Conservation (phyloP, 2,797 vertebrate genomes). For the Phrynocephalus guinanensis region DNA sequence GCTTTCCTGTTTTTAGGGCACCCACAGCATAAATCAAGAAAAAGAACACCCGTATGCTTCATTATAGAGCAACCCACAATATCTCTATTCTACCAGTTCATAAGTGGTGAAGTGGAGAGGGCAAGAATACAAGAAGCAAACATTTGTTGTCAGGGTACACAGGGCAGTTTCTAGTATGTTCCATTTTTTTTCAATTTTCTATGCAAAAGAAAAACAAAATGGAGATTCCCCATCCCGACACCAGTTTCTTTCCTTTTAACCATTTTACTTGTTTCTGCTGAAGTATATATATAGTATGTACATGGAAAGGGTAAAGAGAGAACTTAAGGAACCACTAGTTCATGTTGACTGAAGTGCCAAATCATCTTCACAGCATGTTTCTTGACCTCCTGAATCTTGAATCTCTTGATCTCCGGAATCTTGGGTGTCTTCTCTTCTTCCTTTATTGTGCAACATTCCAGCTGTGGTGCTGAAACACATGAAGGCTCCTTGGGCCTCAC, state of each 20-base stretch:
- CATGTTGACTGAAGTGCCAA: background rate
- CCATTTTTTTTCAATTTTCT: constrained; percentile 66
- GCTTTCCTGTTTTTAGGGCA: background rate
- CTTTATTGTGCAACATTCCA: background rate
- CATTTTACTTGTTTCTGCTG: background rate
- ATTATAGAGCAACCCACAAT: constrained; percentile 1
- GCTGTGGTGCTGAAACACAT: background rate
- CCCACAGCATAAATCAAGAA: background rate
- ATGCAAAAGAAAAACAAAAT: constrained; percentile 53
- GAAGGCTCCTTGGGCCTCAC: no score
- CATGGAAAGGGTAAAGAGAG: background rate
- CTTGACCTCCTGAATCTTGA: background rate
- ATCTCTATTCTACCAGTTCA: background rate
- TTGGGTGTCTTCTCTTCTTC: background rate
- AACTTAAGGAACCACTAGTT: background rate
- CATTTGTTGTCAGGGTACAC: constrained; percentile 5
- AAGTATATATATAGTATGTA: no score
- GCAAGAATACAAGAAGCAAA: background rate
- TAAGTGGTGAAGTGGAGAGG: background rate
- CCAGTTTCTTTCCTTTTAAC: constrained; percentile 69
- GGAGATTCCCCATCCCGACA: constrained; percentile 54
- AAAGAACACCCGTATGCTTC: background rate
- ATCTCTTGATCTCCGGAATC: background rate
- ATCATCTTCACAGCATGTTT: background rate
- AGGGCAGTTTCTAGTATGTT: constrained; percentile 59